These are phyloP conservation scores for Biston stratarius DNA, from an alignment of 2,888 invertebrate genomes.

Conservation along the genomic window DNA sequence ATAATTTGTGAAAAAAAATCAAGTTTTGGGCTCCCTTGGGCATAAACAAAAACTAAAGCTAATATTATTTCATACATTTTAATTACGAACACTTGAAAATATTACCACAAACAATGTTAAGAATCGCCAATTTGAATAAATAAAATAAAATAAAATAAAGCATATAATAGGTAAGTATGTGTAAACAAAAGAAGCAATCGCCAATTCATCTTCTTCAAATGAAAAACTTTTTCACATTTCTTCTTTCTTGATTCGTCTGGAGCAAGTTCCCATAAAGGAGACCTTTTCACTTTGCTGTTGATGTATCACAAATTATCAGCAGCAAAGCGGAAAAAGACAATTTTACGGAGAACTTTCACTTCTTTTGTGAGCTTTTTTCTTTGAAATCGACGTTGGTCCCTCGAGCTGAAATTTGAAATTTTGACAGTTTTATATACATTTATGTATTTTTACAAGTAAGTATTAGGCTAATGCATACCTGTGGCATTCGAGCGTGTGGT, in stretches of 20 bases:
- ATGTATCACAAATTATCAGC: conserved; percentile 75
- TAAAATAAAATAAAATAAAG: too few species aligned
- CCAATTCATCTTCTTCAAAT: background rate
- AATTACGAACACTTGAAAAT: too few species aligned
- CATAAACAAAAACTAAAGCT: too few species aligned
- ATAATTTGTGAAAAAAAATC: too few species aligned
- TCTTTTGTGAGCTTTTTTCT: conserved; percentile 48
- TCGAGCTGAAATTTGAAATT: background rate
- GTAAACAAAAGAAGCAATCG: background rate
- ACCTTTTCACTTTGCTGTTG: conserved; percentile 87
- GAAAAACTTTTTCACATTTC: conserved; percentile 9
- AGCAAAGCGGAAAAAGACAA: conserved; percentile 88
- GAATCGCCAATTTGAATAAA: too few species aligned
- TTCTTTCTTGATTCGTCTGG: conserved; percentile 44
- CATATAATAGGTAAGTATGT: background rate
- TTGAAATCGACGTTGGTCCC: background rate
- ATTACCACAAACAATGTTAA: too few species aligned
- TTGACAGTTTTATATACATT: too few species aligned
- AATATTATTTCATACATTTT: too few species aligned
- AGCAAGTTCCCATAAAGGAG: conserved; percentile 84
- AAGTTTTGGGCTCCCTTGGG: too few species aligned
- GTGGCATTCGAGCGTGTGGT: too few species aligned
- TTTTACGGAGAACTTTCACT: conserved; percentile 79
- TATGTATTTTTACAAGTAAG: too few species aligned
- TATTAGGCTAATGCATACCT: too few species aligned